Conservation (phyloP, 1,140 invertebrate species). For the Brachionus sp. region DNA sequence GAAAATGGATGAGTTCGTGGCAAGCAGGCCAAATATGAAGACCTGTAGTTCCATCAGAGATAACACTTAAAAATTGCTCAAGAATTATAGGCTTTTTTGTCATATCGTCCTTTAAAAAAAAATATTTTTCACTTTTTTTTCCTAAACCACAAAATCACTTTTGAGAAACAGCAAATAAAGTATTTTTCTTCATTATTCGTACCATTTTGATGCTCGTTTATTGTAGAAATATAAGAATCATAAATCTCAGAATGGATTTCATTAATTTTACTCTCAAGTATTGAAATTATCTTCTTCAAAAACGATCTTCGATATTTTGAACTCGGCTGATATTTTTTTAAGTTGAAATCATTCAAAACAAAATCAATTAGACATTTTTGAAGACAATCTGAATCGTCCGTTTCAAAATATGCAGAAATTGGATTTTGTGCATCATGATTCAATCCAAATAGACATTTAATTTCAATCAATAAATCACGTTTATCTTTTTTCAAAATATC, state of each 20-base stretch:
- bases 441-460: background rate
- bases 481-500: background rate
- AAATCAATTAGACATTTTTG: background rate
- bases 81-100: background rate
- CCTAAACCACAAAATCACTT: background rate
- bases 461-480: conserved; percentile 4
- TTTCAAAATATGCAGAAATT: background rate
- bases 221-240: background rate
- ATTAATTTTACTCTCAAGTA: background rate
- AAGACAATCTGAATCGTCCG: background rate
- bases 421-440: background rate
- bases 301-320: background rate
- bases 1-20: background rate
- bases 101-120: background rate
- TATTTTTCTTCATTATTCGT: background rate
- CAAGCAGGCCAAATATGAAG: conserved; percentile 25
- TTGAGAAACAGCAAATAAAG: background rate
- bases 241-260: conserved; percentile 15
- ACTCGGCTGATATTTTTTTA: background rate
- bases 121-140: background rate
- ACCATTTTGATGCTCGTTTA: background rate
- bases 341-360: background rate
- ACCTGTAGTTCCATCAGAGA: conserved; percentile 1
- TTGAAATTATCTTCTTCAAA: conserved; percentile 2
- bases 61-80: background rate